phyloP scores from a whole-genome alignment of 2,888 invertebrate genomes.

The Marasmarcha lunaedactyla region DNA sequence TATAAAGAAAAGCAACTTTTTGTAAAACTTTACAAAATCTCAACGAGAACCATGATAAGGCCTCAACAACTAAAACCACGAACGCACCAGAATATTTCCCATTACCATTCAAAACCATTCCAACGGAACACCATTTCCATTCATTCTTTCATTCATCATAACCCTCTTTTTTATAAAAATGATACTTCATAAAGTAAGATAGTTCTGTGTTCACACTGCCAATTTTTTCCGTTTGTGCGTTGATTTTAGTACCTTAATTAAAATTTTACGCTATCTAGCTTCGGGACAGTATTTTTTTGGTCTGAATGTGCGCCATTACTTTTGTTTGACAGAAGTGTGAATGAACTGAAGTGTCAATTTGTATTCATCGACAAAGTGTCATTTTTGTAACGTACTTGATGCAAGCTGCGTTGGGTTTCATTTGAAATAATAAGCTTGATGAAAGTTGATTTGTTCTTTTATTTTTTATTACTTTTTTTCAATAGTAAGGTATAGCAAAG shows the following conservation, averaged over 20 bases:
- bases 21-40: no score
- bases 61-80: constrained; percentile 5
- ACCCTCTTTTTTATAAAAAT: constrained; percentile 36
- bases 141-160: constrained; percentile 41
- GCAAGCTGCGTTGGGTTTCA: no score
- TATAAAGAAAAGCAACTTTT: no score
- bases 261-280: constrained; percentile 46
- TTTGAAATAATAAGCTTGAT: no score
- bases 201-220: constrained; percentile 48
- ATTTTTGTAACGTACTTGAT: constrained; percentile 28
- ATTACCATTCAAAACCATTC: constrained; percentile 34
- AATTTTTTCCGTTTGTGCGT: constrained; percentile 35
- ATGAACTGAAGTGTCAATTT: constrained; percentile 19
- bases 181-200: constrained; percentile 54
- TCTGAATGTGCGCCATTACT: constrained; percentile 28
- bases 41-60: constrained; percentile 2
- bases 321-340: constrained; percentile 66
- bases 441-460: constrained; percentile 16
- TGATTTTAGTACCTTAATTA: constrained; percentile 58
- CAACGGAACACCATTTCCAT: constrained; percentile 35
- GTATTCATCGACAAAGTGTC: constrained; percentile 23
- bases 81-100: constrained; percentile 14
- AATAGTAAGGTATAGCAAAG: no score
- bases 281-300: constrained; percentile 24
- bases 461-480: neutral